Evolutionary conservation across 1,140 invertebrate genomes (phyloP), one percentile per base, ranked within the genome.

Genomic region (Apis cerana): DNA sequence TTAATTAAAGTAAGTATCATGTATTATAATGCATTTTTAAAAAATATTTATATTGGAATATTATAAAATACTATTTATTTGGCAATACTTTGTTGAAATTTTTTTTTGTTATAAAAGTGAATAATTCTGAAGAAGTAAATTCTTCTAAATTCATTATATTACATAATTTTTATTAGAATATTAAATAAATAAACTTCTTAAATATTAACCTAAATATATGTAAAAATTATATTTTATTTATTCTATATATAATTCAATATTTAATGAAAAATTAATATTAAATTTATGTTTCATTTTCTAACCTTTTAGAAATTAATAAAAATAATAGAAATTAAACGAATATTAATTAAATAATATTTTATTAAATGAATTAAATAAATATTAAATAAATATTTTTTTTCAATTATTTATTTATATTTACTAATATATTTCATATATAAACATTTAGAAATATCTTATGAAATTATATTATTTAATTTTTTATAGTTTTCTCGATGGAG

Each of bases 401-500:
- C 5, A 23, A 23, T 0, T 7, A 62, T 23, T 15, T 5, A 68
- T 54, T 59, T 12, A 67, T 82, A 78, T 62, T 52, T 48, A 76
- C 59, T 75, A 85, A 70, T 67, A 61, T 71, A 10, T 83, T 62
- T 72, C 48, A 74, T 58, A 19, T 61, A 61, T 1, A 23, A 23
- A n/a, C 5, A 61, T 23, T n/a, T 61, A 13, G 13, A 23, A 15
- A 50, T 69, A 5, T 13, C n/a, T 69, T 21, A 43, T 48, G 33
- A 43, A 64, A n/a, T 43, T 21, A 19, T 43, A 11, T 43, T 48
- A 61, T 48, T 83, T 64, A 67, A 72, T 87, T 65, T 67, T 85
- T 93, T 94, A 27, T 90, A 97, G 96, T 96, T 97, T 91, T 95
- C 95, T 33, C 95, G 97, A 91, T 97, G 97, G 97, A 96, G 95